phyloP scores from a whole-genome alignment of 2,113 vertebrate species.

The Ictidomys tridecemlineatus region DNA sequence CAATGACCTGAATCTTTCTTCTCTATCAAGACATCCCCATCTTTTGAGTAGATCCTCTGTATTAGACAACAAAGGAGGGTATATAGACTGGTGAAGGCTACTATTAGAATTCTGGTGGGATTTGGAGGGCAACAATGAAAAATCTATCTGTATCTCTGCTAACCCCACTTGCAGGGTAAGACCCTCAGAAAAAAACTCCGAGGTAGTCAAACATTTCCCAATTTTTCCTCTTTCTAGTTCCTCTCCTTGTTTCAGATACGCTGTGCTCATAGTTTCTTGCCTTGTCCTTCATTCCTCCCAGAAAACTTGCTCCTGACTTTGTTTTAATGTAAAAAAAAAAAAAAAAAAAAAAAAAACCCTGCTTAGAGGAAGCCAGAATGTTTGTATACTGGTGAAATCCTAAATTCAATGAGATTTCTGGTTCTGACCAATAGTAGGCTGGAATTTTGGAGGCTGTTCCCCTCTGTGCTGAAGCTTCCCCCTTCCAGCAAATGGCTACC shows the following conservation, averaged over 20 bases:
- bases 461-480: neutral
- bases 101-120: neutral
- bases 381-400: neutral
- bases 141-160: neutral
- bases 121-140: neutral
- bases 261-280: neutral
- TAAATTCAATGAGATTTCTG: neutral
- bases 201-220: neutral
- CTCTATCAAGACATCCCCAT: neutral
- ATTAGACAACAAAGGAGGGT: neutral
- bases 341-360: neutral
- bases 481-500: neutral
- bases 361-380: neutral
- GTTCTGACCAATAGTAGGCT: neutral
- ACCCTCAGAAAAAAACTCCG: neutral
- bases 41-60: neutral
- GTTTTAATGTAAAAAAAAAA: neutral
- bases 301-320: neutral
- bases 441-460: neutral
- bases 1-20: neutral
- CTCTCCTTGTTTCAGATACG: neutral
- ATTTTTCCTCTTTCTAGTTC: neutral
- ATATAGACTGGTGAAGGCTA: neutral
- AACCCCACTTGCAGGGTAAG: neutral
- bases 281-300: neutral